These are phyloP conservation scores for Athalia circularis DNA, from an alignment of 2,888 invertebrate species.

Conservation along the genomic window DNA sequence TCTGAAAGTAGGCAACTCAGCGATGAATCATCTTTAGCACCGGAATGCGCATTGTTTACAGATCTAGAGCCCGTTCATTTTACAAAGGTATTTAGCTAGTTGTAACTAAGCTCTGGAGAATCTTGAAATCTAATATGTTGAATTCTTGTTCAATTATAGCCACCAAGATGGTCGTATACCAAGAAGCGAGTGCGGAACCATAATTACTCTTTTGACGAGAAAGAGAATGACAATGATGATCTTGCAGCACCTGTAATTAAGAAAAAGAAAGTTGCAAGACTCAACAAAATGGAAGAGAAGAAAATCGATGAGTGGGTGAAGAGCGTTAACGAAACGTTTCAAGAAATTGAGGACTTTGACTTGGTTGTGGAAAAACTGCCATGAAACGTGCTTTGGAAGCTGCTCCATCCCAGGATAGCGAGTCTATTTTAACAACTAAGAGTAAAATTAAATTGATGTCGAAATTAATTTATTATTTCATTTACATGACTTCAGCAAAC, in stretches of 20 bases:
- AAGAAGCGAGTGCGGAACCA: conserved; percentile 60
- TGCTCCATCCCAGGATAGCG: too few relatives aligned
- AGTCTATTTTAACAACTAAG: too few relatives aligned
- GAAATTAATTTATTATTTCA: too few relatives aligned
- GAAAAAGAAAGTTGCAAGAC: conserved; percentile 55
- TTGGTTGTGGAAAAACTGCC: conserved; percentile 62
- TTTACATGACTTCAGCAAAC: too few relatives aligned
- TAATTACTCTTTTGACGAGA: conserved; percentile 52
- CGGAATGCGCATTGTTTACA: conserved; percentile 59
- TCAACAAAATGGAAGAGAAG: conserved; percentile 48
- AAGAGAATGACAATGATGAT: conserved; percentile 49
- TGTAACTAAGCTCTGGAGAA: neutral
- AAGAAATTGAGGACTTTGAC: conserved; percentile 66
- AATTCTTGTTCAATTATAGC: conserved; percentile 56
- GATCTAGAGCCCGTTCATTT: conserved; percentile 65
- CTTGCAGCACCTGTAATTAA: conserved; percentile 43
- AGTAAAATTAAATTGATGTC: too few relatives aligned
- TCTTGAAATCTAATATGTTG: neutral
- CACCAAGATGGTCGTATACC: conserved; percentile 63
- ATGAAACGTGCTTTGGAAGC: conserved; percentile 1
- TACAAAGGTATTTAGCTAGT: conserved; percentile 56
- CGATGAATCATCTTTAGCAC: conserved; percentile 45
- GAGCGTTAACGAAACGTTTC: conserved; percentile 63
- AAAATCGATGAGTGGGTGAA: conserved; percentile 63
- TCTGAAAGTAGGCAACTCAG: conserved; percentile 46